Base-by-base conservation (phyloP, 2,113 vertebrate genomes). In the Mesitornis unicolor region DNA sequence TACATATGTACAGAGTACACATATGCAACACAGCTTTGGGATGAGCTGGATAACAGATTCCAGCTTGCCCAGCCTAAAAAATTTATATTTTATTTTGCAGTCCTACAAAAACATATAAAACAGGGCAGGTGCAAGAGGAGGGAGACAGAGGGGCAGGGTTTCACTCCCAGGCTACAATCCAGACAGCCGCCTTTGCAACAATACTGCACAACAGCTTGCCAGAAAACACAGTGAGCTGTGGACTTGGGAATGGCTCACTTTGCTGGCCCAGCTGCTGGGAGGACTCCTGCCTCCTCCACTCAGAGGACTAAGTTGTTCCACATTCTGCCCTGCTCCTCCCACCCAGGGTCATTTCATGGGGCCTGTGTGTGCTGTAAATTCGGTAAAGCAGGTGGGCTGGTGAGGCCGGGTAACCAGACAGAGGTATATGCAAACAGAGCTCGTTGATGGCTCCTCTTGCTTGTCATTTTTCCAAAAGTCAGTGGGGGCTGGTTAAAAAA, bases 401-500 rank as follows among this genome's bases (percentile, higher is more conserved):
- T 11, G 6, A 84, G 59, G 75, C 14, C 7, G 8, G 64, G 56
- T 84, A 63, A 57, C 83, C 88, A 86, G 67, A 36, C 16, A 82
- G 75, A 77, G 51, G 64, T 63, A 43, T 9, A 47, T 25, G 47
- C 56, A 75, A 90, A 68, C 60, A 68, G 60, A 90, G 26, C 11
- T 40, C 31, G 47, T 5, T 64, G 80, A 75, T 67, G 76, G 31
- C 36, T 96, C 69, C 48, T 75, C 15, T 69, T 86, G 47, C 73
- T 70, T 51, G 76, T 87, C 17, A 0, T 81, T 93, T 90, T 73
- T 81, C 87, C 54, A 77, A 74, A 93, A 94, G 42, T 63, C 71
- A 70, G 64, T 20, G 38, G 82, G 91, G 84, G 63, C 54, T 4
- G 6, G 71, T 88, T 93, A 96, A 95, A 97, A 90, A 80, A 96